Evolutionary conservation across 1,140 invertebrate genomes (phyloP).

Genomic region (Drosophila mayri): DNA sequence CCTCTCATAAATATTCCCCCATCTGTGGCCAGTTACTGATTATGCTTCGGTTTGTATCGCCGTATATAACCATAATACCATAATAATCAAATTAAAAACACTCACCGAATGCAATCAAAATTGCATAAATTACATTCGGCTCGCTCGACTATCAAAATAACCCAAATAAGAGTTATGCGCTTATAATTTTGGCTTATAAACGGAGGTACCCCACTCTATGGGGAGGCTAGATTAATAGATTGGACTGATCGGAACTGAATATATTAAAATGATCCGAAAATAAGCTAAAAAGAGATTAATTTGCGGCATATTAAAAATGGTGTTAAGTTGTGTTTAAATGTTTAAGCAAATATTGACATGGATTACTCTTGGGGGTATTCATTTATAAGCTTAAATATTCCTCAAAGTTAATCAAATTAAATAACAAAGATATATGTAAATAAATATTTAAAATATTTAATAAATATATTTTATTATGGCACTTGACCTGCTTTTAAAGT

Average conservation of each 20-base stretch:
- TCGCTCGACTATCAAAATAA: conserved; percentile 38
- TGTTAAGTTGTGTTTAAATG: conserved; percentile 8
- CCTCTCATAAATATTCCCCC: conserved; percentile 62
- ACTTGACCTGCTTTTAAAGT: not conserved
- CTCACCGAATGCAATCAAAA: conserved; percentile 80
- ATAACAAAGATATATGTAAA: not conserved
- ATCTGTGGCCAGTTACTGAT: conserved; percentile 32
- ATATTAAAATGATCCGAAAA: not conserved
- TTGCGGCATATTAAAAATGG: not conserved
- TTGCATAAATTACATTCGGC: conserved; percentile 72
- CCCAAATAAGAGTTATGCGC: conserved; percentile 62
- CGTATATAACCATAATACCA: conserved; percentile 75
- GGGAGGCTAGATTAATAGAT: not conserved
- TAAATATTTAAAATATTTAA: not conserved
- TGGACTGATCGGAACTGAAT: not conserved
- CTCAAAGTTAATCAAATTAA: too few species aligned
- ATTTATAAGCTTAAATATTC: not conserved
- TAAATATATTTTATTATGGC: not conserved
- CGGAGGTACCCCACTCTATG: conserved; percentile 27
- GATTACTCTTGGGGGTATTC: not conserved
- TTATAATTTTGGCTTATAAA: conserved; percentile 61
- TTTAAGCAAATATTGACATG: not conserved
- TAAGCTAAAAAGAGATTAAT: not conserved
- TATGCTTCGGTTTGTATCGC: conserved; percentile 46
- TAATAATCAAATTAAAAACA: conserved; percentile 82